Evolutionary conservation across 2,797 vertebrate species (phyloP).

Genomic region (Microctenopoma stevenorrisi): DNA sequence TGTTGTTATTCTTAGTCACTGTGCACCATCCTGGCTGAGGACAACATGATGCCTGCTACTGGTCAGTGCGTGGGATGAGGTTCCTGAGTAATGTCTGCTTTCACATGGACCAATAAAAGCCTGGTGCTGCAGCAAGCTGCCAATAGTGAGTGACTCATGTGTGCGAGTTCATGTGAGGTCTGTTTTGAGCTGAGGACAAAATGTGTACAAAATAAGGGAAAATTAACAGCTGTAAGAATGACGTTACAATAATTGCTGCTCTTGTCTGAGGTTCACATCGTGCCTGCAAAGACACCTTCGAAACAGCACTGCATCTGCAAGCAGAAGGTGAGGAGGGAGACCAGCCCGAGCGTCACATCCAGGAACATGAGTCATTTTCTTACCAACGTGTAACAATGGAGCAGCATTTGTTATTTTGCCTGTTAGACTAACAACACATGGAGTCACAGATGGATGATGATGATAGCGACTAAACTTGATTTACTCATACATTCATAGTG

Average conservation of each 20-base stretch:
- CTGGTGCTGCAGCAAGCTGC: slow-evolving; percentile 24
- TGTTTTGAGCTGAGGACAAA: slow-evolving; percentile 13
- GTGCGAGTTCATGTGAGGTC: slow-evolving; percentile 11
- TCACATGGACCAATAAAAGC: slow-evolving; percentile 34
- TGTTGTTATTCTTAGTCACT: slow-evolving; percentile 24
- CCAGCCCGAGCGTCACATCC: slow-evolving; percentile 25
- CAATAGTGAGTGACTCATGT: slow-evolving; percentile 13
- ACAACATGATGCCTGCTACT: slow-evolving; percentile 48
- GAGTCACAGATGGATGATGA: slow-evolving; percentile 44
- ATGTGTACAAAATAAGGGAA: neutral
- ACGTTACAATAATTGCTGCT: slow-evolving; percentile 3
- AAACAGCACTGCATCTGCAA: slow-evolving; percentile 8
- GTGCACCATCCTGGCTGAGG: slow-evolving; percentile 27
- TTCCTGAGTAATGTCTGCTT: slow-evolving; percentile 39
- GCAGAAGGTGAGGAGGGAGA: slow-evolving; percentile 14
- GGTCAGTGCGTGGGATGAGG: slow-evolving; percentile 56
- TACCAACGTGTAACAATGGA: slow-evolving; percentile 21
- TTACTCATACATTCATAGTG: slow-evolving; percentile 2
- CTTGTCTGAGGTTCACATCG: slow-evolving; percentile 3
- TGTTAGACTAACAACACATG: slow-evolving; percentile 27
- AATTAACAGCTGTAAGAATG: slow-evolving; percentile 1
- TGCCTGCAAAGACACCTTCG: slow-evolving; percentile 1
- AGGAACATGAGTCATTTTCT: slow-evolving; percentile 34
- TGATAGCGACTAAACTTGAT: slow-evolving; percentile 1
- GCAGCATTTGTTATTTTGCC: slow-evolving; percentile 25